Evolutionary conservation across 1,140 invertebrate genomes (phyloP).

Genomic region (Macrocentrus cingulum): DNA sequence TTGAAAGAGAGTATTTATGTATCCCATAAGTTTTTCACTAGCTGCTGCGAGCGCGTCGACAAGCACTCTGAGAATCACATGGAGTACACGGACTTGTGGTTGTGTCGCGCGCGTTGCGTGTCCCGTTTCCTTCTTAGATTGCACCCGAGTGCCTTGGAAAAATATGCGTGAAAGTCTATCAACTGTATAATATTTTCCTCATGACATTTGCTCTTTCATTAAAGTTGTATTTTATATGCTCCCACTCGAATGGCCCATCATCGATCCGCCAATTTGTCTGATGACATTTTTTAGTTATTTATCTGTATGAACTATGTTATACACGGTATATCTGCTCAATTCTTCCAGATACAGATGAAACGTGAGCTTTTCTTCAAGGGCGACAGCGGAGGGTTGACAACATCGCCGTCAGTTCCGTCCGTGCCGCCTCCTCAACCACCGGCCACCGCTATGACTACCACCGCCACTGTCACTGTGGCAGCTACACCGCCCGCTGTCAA

Average conservation of each 20-base stretch:
- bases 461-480: constrained; percentile 54
- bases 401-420: constrained; percentile 53
- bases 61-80: no score
- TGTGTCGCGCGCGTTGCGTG: constrained; percentile 14
- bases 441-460: constrained; percentile 32
- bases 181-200: background rate
- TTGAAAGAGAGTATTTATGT: no score
- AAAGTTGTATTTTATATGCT: background rate
- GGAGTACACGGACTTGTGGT: background rate
- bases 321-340: no score
- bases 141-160: constrained; percentile 12
- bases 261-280: no score
- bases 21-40: no score
- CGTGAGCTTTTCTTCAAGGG: constrained; percentile 76
- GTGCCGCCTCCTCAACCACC: constrained; percentile 58
- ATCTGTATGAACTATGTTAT: no score
- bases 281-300: no score
- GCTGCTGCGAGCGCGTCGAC: no score
- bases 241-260: no score
- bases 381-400: constrained; percentile 53
- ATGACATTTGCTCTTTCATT: background rate
- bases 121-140: constrained; percentile 14
- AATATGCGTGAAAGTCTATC: constrained; percentile 9
- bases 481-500: constrained; percentile 58
- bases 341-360: constrained; percentile 73